Base-by-base conservation (phyloP, 2,113 vertebrate species). In the Physeter macrocephalus region DNA sequence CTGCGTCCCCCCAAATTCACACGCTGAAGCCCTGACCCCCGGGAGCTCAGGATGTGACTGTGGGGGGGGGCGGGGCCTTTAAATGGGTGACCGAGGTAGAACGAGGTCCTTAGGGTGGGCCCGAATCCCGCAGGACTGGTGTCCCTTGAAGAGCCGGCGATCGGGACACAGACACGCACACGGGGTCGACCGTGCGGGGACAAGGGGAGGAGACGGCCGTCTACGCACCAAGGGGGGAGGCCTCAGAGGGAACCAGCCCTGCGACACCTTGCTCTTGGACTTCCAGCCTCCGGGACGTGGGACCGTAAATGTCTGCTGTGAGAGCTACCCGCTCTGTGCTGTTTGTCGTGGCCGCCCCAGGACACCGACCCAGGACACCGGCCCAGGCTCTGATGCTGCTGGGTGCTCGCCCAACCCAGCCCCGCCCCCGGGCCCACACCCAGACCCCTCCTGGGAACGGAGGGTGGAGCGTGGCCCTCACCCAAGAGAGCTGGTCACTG, bases 391-490 rank as follows among this genome's bases (percentile, higher is more conserved):
- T 34, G n/a, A 34, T 0, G 27, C 8, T 36, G 2, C 18, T 0
- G 21, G 20, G 23, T 1, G 4, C 25, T 27, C 1, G 2, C n/a
- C 9, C 1, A 0, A 64, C 13, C 17, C 43, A 43, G 13, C 15
- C n/a, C 8, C 43, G 6, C 41, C 12, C 43, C 29, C 2, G 13
- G 10, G 14, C 46, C 46, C 11, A 9, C 10, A 31, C 17, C 61
- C 75, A 74, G 34, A 8, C 10, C 36, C 46, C 49, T 59, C 29
- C 36, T 31, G 20, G 49, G 29, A 12, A 41, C 14, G 6, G 18
- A 43, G 84, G 3, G 6, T 59, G 5, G 80, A 27, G 72, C 0
- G 1, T 27, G 57, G 36, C 39, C 62, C 46, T 27, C 74, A 14
- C 34, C 6, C 3, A 17, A 12, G 14, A 3, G 18, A 39, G 15